These are phyloP conservation scores for Aphaenogaster ashmeadi DNA, from an alignment of 1,140 invertebrate genomes.

Conservation along the genomic window DNA sequence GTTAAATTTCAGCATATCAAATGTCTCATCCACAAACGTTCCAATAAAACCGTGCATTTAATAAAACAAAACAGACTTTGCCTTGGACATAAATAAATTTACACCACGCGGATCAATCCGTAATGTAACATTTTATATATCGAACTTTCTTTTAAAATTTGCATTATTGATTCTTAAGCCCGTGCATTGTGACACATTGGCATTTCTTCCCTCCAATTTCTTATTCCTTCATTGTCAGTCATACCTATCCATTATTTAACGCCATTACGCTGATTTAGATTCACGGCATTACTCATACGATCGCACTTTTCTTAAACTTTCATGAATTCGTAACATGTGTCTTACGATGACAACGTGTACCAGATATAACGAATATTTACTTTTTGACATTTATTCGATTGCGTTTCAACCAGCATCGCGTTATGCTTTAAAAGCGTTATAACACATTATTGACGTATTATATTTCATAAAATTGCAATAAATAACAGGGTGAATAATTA, in stretches of 20 bases:
- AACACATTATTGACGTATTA: constrained; percentile 2
- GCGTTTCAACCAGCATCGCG: not conserved
- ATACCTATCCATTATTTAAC: constrained; percentile 29
- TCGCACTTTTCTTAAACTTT: constrained; percentile 7
- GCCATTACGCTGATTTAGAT: constrained; percentile 22
- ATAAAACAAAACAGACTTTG: constrained; percentile 6
- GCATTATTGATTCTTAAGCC: constrained; percentile 34
- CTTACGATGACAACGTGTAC: constrained; percentile 22
- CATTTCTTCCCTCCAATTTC: constrained; percentile 24
- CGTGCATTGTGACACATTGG: constrained; percentile 24
- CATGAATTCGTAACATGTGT: constrained; percentile 40
- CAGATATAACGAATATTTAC: constrained; percentile 37
- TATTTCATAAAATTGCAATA: not conserved
- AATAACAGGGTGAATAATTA: not conserved
- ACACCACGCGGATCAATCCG: not conserved
- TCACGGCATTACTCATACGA: constrained; percentile 1
- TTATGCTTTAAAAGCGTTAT: constrained; percentile 11
- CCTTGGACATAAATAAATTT: constrained; percentile 37
- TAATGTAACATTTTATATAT: constrained; percentile 40
- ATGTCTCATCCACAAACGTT: not conserved
- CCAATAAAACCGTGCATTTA: not conserved
- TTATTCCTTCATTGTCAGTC: constrained; percentile 45
- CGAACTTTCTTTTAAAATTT: constrained; percentile 16
- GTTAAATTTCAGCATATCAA: not conserved
- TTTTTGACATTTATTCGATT: constrained; percentile 49